These are phyloP conservation scores for Trachops cirrhosus DNA, from an alignment of 2,797 vertebrate genomes.

Conservation along the genomic window DNA sequence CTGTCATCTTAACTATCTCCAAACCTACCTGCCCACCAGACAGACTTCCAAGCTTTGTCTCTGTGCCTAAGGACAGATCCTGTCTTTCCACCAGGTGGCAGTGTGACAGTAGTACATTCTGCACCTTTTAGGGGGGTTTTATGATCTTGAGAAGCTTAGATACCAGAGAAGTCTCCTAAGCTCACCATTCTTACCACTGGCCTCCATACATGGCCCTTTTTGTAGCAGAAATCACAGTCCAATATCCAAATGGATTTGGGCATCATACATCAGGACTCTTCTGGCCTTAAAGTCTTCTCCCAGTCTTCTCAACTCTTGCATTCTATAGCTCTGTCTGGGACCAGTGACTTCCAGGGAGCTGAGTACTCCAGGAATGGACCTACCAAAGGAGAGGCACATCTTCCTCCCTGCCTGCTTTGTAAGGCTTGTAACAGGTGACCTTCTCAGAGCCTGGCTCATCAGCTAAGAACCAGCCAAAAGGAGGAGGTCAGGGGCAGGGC, in stretches of 20 bases:
- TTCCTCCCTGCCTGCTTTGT: neutral
- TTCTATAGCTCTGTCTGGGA: neutral
- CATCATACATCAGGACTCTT: neutral
- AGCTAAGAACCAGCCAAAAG: neutral
- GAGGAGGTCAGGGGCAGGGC: constrained; percentile 29
- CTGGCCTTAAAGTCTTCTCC: neutral
- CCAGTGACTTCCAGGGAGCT: neutral
- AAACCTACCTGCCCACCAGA: neutral
- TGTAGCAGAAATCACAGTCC: neutral
- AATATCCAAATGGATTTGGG: neutral
- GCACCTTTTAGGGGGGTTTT: neutral
- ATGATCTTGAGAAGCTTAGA: neutral
- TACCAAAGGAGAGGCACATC: neutral
- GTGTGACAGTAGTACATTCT: constrained; percentile 30
- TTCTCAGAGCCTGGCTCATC: neutral
- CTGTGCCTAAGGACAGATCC: neutral
- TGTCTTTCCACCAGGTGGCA: constrained; percentile 73
- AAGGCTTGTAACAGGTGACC: neutral
- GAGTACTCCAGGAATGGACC: neutral
- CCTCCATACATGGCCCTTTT: neutral
- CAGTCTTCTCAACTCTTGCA: neutral
- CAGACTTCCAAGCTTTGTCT: neutral
- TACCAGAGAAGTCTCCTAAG: neutral
- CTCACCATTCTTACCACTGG: neutral
- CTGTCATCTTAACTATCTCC: neutral